Conservation (phyloP, 2,888 invertebrate genomes). For the Cephus rjabovi region DNA sequence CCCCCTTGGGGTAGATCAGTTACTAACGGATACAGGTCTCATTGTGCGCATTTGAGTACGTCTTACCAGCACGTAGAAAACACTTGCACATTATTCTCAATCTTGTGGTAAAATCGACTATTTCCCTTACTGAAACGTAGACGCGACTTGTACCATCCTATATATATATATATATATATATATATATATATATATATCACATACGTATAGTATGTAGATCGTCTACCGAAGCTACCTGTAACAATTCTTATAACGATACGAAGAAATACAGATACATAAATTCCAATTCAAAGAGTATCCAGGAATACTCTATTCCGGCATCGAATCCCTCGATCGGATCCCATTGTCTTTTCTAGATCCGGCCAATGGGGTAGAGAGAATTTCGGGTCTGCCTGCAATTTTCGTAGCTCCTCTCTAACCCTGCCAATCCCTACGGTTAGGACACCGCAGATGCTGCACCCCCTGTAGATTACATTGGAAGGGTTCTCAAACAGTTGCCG, state of each 20-base stretch:
- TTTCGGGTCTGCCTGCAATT: background rate
- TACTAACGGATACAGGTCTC: background rate
- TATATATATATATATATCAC: background rate
- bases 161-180: background rate
- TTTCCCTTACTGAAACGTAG: background rate
- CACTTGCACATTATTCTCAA: background rate
- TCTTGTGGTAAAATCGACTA: background rate
- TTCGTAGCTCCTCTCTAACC: background rate
- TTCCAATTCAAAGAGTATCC: background rate
- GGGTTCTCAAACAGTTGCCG: slow-evolving; percentile 29
- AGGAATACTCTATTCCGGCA: background rate
- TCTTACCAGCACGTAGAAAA: background rate
- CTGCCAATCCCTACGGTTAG: slow-evolving; percentile 34
- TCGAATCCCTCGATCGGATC: background rate
- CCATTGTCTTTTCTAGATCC: background rate
- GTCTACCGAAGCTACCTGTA: background rate
- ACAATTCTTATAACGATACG: background rate
- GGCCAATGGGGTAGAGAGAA: background rate
- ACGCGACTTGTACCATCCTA: background rate
- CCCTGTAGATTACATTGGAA: slow-evolving; percentile 33
- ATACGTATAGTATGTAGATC: background rate
- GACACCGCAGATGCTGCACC: slow-evolving; percentile 41
- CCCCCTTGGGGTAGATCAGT: background rate
- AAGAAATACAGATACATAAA: background rate
- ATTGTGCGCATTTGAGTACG: background rate